These are phyloP conservation scores for Cebidichthys violaceus DNA, from an alignment of 2,113 vertebrate genomes.

Conservation along the genomic window DNA sequence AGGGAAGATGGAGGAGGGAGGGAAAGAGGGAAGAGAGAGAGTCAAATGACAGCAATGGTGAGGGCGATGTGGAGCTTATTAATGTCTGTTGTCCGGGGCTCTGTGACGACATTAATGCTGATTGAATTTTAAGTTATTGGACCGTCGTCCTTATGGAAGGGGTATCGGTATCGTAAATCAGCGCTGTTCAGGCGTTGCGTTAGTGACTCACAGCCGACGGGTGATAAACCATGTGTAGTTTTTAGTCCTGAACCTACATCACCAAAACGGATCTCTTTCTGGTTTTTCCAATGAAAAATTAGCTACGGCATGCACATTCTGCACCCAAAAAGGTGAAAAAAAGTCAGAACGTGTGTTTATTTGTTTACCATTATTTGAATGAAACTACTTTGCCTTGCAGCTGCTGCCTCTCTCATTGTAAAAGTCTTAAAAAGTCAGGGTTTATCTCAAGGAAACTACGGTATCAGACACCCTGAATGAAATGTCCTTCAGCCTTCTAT, in stretches of 20 bases:
- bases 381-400: not conserved
- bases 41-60: constrained; percentile 52
- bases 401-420: not conserved
- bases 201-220: constrained; percentile 11
- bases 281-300: not conserved
- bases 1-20: constrained; percentile 55
- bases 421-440: not conserved
- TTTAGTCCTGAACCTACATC: not conserved
- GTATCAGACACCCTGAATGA: not conserved
- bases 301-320: not conserved
- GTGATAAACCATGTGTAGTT: constrained; percentile 11
- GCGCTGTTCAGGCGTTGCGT: not conserved
- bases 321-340: not conserved
- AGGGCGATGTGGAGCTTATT: constrained; percentile 61
- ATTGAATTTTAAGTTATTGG: constrained; percentile 69
- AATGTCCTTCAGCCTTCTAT: not conserved
- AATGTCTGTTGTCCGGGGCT: constrained; percentile 60
- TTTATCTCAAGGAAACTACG: not conserved
- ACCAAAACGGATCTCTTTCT: not conserved
- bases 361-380: constrained; percentile 6
- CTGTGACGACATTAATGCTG: constrained; percentile 64
- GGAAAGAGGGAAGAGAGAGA: constrained; percentile 31
- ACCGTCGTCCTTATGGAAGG: constrained; percentile 38
- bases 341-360: not conserved
- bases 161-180: constrained; percentile 28